Conservation (phyloP, 1,140 invertebrate species). For the Forficula auricularia region DNA sequence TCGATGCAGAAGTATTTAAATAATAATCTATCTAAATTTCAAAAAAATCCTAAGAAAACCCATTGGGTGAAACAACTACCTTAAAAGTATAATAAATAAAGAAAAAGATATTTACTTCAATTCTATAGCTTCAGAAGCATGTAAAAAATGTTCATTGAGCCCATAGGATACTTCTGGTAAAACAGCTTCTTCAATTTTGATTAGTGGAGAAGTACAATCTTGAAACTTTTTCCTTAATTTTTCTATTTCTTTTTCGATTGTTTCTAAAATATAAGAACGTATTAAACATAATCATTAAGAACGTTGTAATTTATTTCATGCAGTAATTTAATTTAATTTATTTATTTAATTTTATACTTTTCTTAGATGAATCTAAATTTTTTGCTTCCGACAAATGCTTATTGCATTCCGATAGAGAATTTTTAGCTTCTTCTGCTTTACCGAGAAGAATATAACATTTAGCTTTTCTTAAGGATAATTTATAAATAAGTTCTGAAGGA, state of each 20-base stretch:
- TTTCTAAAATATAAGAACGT: not conserved
- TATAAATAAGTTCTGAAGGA: constrained; percentile 22
- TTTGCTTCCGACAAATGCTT: constrained; percentile 15
- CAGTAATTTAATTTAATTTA: not conserved
- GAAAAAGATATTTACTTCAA: no score
- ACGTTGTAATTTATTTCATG: not conserved
- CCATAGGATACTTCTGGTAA: no score
- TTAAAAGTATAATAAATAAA: no score
- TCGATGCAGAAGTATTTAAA: no score
- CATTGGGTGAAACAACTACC: no score
- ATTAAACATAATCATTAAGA: not conserved
- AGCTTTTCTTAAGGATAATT: constrained; percentile 23
- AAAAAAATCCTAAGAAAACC: no score
- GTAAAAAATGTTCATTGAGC: no score
- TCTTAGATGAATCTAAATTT: constrained; percentile 17
- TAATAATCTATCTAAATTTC: no score
- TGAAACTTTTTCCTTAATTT: not conserved
- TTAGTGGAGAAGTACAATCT: not conserved
- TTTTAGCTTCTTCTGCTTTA: constrained; percentile 17
- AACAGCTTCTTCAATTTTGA: not conserved
- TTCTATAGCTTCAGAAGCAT: no score
- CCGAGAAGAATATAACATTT: constrained; percentile 23
- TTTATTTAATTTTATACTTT: constrained; percentile 14
- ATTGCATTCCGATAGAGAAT: constrained; percentile 17
- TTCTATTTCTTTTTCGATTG: not conserved